Base-by-base conservation (phyloP, 1,140 invertebrate genomes). In the Camponotus vicinus region DNA sequence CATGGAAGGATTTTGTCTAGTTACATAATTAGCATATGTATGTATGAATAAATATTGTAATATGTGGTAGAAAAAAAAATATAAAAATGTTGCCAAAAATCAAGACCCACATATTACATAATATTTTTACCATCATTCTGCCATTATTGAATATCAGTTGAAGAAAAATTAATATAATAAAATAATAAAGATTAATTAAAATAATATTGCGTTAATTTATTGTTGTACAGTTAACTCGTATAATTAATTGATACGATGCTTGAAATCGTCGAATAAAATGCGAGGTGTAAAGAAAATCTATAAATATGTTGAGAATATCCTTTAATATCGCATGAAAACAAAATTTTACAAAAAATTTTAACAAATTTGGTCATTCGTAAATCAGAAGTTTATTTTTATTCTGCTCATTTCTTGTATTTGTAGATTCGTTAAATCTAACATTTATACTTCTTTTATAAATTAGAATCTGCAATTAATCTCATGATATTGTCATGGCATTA, bases 321-420 rank as follows among this genome's bases (percentile, higher is more conserved):
- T 27, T 69, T 80, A 80, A 80, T 69, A 64, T 80, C 63, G 77
- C 49, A 21, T 80, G 52, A 80, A 80, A 55, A 69, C 77, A 64
- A 27, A 45, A 42, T 80, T 80, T 80, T 57, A 69, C 77, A 32
- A 55, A 63, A 79, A 79, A 79, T 79, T 69, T 79, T 34, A 69
- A 42, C 34, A 57, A 69, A 49, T 69, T 80, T 13, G n/a, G 21
- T 80, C 64, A n/a, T 80, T 80, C 18, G n/a, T 40, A 42, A 69
- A 80, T 80, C 45, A 69, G 13, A 34, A 8, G 49, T 5, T 40
- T 67, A 52, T 32, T 27, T 59, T 79, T 55, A 37, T 57, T 52
- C 32, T n/a, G 6, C 8, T 42, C 42, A 45, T 42, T 27, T 27
- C n/a, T 13, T 15, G 18, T 2, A 34, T 52, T 40, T 57, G 63